phyloP scores from a whole-genome alignment of 2,797 vertebrate species.

The Cuculus canorus region DNA sequence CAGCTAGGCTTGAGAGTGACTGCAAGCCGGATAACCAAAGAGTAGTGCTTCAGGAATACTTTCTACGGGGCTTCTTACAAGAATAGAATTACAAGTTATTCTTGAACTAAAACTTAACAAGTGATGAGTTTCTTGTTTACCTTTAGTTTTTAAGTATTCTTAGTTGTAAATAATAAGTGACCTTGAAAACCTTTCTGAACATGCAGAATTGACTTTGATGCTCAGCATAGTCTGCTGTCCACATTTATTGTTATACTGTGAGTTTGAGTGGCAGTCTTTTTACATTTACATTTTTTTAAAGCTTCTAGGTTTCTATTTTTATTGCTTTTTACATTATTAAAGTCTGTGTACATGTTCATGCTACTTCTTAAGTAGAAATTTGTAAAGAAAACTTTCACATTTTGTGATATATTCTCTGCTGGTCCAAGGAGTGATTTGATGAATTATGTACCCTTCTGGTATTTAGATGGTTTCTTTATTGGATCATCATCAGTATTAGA shows the following conservation, averaged over 20 bases:
- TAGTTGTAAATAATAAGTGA: neutral
- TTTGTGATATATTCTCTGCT: neutral
- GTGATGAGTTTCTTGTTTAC: neutral
- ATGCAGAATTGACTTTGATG: neutral
- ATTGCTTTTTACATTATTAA: neutral
- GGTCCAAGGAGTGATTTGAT: neutral
- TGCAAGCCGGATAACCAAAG: neutral
- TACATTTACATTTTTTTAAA: neutral
- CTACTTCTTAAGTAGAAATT: neutral
- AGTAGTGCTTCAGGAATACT: neutral
- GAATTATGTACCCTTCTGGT: neutral
- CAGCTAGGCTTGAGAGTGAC: neutral
- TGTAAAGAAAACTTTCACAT: neutral
- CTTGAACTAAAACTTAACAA: neutral
- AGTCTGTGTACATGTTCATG: neutral
- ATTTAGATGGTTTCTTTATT: neutral
- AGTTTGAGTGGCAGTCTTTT: neutral
- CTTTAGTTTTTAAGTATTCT: neutral
- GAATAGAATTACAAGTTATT: neutral
- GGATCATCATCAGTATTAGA: neutral
- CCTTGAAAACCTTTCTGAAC: neutral
- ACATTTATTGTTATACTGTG: neutral
- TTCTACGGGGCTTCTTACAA: neutral
- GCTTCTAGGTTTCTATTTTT: neutral
- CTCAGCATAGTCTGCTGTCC: neutral